Conservation (phyloP, 2,888 invertebrate species). For the Pycnomerus fuliginosus region DNA sequence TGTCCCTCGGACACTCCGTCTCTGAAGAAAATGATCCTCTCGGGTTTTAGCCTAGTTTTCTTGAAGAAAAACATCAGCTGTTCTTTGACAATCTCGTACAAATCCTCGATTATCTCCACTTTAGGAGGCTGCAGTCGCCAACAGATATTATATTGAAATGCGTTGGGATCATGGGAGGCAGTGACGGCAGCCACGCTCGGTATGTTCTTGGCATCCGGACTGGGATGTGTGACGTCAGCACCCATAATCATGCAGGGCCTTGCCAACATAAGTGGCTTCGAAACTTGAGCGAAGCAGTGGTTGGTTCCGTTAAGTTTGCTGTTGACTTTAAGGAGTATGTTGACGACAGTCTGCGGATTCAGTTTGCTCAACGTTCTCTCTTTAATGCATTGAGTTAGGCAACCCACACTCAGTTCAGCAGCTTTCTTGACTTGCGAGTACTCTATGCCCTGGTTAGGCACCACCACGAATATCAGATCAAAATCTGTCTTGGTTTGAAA, state of each 20-base stretch:
- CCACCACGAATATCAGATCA: slow-evolving; percentile 63
- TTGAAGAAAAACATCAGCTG: slow-evolving; percentile 64
- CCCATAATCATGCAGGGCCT: slow-evolving; percentile 65
- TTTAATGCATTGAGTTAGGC: slow-evolving; percentile 75
- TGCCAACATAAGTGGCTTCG: slow-evolving; percentile 31
- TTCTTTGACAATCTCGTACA: slow-evolving; percentile 58
- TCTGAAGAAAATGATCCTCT: slow-evolving; percentile 72
- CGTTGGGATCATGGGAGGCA: slow-evolving; percentile 68
- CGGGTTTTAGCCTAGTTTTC: slow-evolving; percentile 56
- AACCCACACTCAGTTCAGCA: slow-evolving; percentile 67
- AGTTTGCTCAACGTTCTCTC: slow-evolving; percentile 54
- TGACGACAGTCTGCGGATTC: slow-evolving; percentile 64
- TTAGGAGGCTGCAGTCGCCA: slow-evolving; percentile 74
- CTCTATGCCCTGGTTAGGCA: slow-evolving; percentile 53
- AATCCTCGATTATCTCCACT: slow-evolving; percentile 73
- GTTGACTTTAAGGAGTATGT: slow-evolving; percentile 73
- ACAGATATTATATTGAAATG: slow-evolving; percentile 72
- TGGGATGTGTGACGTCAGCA: slow-evolving; percentile 92
- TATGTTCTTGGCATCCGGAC: slow-evolving; percentile 67
- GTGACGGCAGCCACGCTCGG: slow-evolving; percentile 75
- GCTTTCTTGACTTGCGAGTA: slow-evolving; percentile 62
- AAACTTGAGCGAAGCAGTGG: slow-evolving; percentile 51
- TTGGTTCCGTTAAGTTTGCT: slow-evolving; percentile 84
- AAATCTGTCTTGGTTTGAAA: slow-evolving; percentile 35
- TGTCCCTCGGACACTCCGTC: slow-evolving; percentile 90